Evolutionary conservation across 2,797 vertebrate genomes (phyloP).

Genomic region (Carcharodon carcharias): DNA sequence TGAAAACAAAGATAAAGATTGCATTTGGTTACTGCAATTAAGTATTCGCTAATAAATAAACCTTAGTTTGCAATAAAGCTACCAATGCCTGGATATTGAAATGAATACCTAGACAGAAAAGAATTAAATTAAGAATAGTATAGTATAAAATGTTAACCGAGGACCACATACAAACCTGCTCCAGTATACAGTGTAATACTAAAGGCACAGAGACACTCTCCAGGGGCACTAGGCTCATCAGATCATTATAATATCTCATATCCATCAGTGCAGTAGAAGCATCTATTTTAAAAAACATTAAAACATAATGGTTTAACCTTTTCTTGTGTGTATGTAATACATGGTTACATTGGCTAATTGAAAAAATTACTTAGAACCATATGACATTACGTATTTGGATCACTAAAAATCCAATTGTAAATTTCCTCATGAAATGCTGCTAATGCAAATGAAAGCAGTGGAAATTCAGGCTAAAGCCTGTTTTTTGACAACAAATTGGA

Average conservation of each 20-base stretch:
- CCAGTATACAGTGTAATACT: slow-evolving; percentile 75
- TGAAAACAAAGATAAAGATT: background rate
- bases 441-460: background rate
- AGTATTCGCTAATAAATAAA: background rate
- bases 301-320: background rate
- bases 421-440: background rate
- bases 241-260: slow-evolving; percentile 70
- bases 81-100: background rate
- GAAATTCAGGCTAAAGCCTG: background rate
- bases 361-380: background rate
- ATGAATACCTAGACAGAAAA: background rate
- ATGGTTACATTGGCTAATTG: background rate
- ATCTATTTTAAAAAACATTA: slow-evolving; percentile 31
- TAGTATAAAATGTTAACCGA: background rate
- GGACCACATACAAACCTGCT: slow-evolving; percentile 65
- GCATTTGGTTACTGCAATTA: background rate
- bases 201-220: slow-evolving; percentile 73
- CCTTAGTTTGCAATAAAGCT: background rate
- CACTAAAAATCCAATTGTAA: background rate
- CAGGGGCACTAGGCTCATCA: slow-evolving; percentile 68
- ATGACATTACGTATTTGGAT: background rate
- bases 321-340: background rate
- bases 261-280: slow-evolving; percentile 55
- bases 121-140: background rate
- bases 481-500: background rate